Base-by-base conservation (phyloP, 2,888 invertebrate genomes). In the Chorisops tibialis region DNA sequence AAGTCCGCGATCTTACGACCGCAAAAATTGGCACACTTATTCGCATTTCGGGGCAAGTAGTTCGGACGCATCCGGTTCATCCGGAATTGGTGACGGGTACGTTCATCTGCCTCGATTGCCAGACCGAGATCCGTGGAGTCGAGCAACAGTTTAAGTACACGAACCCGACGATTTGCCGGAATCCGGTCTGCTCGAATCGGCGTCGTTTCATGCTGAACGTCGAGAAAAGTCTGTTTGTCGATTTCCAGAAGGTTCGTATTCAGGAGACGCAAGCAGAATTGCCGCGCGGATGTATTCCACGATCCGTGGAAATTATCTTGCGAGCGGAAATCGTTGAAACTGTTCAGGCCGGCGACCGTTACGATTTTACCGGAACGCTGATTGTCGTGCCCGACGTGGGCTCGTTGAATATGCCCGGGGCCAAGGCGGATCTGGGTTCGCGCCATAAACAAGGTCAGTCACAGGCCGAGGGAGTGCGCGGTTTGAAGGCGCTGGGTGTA, bases 121-220 rank as follows among this genome's bases (percentile, higher is more conserved):
- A 96, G 72, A 94, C 96, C 1, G 86, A 92, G 59, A 89, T 96
- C 58, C 91, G 88, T 72, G 91, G 95, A 83, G 92, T 99, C 1
- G 95, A 96, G 70, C 99, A 99, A 74, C 98, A 99, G 76, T 99
- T 99, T 76, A 97, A 98, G 87, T 94, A 88, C 71, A 93, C 93
- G 59, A 88, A 95, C 80, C 99, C 99, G 43, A 89, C 95, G 2
- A 95, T 97, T 71, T 99, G 99, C 73, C 84, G 91, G 4, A 99
- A 99, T 81, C 94, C 96, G 1, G 93, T 95, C 1, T 99, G 99
- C 75, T 88, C 87, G 59, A 99, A 99, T 76, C 84, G 97, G 12
- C 83, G 89, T 1, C 83, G 93, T 30, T 99, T 99, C 75, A 85
- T 89, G 82, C 79, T 99, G 65, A 93, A 98, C 72, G 87, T 95